Evolutionary conservation across 2,797 vertebrate species (phyloP), one percentile per base, ranked within the genome.

Genomic region (Enoplosus armatus): DNA sequence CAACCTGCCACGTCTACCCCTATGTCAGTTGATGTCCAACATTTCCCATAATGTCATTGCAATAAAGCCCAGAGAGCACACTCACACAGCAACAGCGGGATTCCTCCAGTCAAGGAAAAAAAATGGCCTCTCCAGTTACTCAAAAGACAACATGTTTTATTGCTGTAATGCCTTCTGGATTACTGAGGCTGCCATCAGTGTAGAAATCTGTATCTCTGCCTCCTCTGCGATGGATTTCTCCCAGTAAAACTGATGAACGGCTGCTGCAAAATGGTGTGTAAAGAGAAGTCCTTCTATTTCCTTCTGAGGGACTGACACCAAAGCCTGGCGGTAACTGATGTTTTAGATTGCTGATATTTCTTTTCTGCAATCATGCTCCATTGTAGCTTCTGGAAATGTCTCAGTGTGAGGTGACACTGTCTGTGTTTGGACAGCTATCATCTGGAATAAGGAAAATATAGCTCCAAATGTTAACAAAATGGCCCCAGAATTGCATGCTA

Each of bases 131-230:
- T 62, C 50, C 27, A 43, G n/a, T 75, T 72, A 54, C 33, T 72
- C 72, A 81, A 45, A 83, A 68, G 65, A 47, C 27, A 72, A 55
- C 66, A 77, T 76, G 41, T 77, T 77, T 77, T 77, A 80, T 54
- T 35, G 61, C 48, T 55, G 1, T 56, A 63, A 39, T 72, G 72
- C 83, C 67, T 72, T 59, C 73, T 79, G 66, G 75, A 69, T 79
- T 80, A 56, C 27, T 9, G 31, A 51, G 22, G 79, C 33, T 71
- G 67, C 55, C 67, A 68, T 81, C 78, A 72, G 75, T 35, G 55
- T 51, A 50, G 51, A 70, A 66, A 79, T 74, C 61, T 66, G 43
- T 39, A 60, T 70, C 71, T 80, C 53, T 69, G 61, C 62, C 43
- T 50, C 26, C n/a, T 37, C 55, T 29, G 53, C 43, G 8, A 83